A percentile compares a stretch with the other conserved stretches of the same genome.
phyloP scores from a whole-genome alignment of 2,888 invertebrate genomes.

The Amblyteles armatorius region DNA sequence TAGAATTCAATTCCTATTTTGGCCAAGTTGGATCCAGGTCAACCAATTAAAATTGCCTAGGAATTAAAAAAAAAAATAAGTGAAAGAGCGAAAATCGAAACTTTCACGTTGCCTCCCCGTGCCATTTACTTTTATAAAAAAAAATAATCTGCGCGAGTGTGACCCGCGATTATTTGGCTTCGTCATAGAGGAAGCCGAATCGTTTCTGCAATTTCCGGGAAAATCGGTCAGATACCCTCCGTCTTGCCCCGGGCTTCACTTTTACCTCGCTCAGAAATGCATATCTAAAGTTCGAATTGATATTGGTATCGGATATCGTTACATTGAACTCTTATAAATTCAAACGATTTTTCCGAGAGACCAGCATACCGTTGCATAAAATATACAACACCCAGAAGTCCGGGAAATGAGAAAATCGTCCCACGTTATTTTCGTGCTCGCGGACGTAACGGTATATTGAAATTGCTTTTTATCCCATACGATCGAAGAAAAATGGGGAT shows the following conservation, averaged over 20 bases:
- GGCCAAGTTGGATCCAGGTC: neutral
- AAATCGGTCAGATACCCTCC: no score
- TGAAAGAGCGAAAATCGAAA: neutral
- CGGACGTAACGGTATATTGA: neutral
- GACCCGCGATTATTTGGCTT: neutral
- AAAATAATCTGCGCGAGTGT: neutral
- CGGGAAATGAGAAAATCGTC: neutral
- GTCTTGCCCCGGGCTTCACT: no score
- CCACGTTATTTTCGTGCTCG: neutral
- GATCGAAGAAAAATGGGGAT: neutral
- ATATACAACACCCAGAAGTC: neutral
- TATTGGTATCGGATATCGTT: neutral
- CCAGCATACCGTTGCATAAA: neutral
- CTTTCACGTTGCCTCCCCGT: neutral
- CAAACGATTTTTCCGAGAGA: neutral
- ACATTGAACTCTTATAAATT: neutral
- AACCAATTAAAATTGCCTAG: neutral
- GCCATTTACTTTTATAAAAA: neutral
- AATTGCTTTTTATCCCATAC: slow-evolving; percentile 11
- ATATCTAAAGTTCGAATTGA: neutral
- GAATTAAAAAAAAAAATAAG: neutral
- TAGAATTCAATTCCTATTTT: no score
- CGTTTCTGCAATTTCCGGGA: no score
- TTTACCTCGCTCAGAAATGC: no score
- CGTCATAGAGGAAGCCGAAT: neutral